Evolutionary conservation across 2,888 invertebrate genomes (phyloP), one percentile per base, ranked within the genome.

Genomic region (Zele albiditarsus): DNA sequence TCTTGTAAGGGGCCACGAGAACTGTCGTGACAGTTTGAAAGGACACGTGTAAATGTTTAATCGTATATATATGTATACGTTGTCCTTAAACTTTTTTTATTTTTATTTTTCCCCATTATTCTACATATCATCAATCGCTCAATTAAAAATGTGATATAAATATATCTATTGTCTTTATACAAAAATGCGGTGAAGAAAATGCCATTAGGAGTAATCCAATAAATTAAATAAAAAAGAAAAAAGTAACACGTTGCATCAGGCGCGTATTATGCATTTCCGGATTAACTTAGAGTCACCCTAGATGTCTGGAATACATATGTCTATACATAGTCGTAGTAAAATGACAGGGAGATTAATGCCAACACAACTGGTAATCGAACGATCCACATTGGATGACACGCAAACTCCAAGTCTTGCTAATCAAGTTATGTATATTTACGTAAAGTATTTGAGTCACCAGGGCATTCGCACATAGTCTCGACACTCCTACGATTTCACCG

Each of bases 341-440:
- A 16, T 10, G 27, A 31, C n/a, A 14, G 27, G 46, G 25, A 60
- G n/a, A 71, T 71, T 62, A 20, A 71, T 71, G 28, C 62, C 63
- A 38, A 12, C 12, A 63, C 3, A 60, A 60, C 27, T 16, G 28
- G 42, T 71, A 62, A 71, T 68, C 53, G 31, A 38, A 71, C n/a
- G 71, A 38, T 38, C 58, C 60, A 58, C 27, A 71, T 71, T 46
- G 46, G 62, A 25, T 71, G 71, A 71, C 71, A 60, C 62, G 60
- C 60, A 16, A 71, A 46, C 16, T 63, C 12, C 28, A 62, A 71
- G 57, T n/a, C 38, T 60, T 28, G 25, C 69, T 82, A 85, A 85
- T 86, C 79, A 81, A 82, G 78, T 87, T 83, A 85, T 83, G 79
- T 83, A 53, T 53, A 75, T 86, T 86, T 85, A 84, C 84, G 83